phyloP scores from a whole-genome alignment of 2,113 vertebrate species.

The Phalacrocorax carbo region DNA sequence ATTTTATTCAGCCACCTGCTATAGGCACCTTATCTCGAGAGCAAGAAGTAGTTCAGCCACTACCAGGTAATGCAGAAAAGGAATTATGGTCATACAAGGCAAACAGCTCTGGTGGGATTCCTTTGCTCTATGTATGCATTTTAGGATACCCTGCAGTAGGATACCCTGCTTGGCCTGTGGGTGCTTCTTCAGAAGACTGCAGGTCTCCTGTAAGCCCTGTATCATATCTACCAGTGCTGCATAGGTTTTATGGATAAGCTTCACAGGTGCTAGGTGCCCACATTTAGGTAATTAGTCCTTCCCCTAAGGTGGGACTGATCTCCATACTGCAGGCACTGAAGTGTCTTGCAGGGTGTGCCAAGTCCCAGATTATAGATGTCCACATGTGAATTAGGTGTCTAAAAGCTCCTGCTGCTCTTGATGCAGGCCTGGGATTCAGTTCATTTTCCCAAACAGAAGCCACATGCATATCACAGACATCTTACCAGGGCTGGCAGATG shows the following conservation, averaged over 20 bases:
- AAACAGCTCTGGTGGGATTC: neutral
- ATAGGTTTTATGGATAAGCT: neutral
- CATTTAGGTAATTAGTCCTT: neutral
- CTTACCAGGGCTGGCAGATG: neutral
- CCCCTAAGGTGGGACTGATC: neutral
- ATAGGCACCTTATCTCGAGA: neutral
- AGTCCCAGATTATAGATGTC: neutral
- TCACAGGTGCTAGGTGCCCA: neutral
- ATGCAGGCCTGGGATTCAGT: neutral
- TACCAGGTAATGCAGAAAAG: neutral
- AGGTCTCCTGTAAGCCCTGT: neutral
- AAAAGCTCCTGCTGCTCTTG: neutral
- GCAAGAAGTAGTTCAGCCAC: neutral
- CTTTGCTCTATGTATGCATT: neutral
- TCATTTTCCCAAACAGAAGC: neutral
- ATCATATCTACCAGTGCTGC: neutral
- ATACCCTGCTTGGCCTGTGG: neutral
- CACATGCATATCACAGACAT: rapidly evolving
- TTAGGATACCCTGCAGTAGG: neutral
- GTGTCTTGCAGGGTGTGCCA: neutral
- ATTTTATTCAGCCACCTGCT: neutral
- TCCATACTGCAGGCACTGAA: neutral
- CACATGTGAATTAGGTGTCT: neutral
- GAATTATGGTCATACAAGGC: neutral
- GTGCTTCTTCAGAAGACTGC: neutral